A percentile compares a stretch with the other conserved stretches of the same genome.
These are phyloP conservation scores for Gallinago solitaria DNA, from an alignment of 2,797 vertebrate species.

Conservation along the genomic window DNA sequence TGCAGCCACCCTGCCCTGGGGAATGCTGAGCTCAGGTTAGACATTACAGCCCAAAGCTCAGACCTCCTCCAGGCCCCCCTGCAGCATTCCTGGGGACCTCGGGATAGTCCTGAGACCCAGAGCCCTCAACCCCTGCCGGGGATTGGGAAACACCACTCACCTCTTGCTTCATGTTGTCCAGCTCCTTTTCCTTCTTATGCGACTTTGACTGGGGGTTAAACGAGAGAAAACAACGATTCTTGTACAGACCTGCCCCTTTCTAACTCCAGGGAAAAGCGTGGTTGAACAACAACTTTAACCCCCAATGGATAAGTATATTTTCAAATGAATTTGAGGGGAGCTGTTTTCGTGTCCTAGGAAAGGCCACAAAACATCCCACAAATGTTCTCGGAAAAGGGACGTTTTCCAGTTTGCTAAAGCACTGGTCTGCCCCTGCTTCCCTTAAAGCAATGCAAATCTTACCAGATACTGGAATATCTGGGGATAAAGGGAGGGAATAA, in stretches of 20 bases:
- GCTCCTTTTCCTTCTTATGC: constrained; percentile 41
- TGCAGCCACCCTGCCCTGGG: not conserved
- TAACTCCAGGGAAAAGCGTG: not conserved
- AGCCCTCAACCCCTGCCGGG: not conserved
- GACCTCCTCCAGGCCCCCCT: not conserved
- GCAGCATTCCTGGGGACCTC: not conserved
- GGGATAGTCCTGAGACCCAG: not conserved
- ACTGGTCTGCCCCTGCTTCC: not conserved
- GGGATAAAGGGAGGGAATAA: not conserved
- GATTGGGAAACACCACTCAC: not conserved
- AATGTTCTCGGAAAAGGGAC: not conserved
- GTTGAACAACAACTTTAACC: not conserved
- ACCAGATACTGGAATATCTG: not conserved
- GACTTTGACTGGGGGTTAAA: constrained; percentile 20
- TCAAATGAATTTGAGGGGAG: not conserved
- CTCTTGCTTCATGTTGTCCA: constrained; percentile 30
- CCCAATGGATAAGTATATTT: accelerated
- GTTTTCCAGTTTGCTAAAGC: not conserved
- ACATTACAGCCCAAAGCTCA: not conserved
- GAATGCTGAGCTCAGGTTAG: accelerated
- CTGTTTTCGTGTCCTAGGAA: not conserved
- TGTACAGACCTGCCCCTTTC: not conserved
- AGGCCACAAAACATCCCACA: not conserved
- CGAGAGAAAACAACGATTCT: not conserved
- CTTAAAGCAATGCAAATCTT: not conserved